A percentile compares a stretch with the other conserved stretches of the same genome.
These are phyloP conservation scores for Ligdia adustata DNA, from an alignment of 2,888 invertebrate genomes.

Conservation along the genomic window DNA sequence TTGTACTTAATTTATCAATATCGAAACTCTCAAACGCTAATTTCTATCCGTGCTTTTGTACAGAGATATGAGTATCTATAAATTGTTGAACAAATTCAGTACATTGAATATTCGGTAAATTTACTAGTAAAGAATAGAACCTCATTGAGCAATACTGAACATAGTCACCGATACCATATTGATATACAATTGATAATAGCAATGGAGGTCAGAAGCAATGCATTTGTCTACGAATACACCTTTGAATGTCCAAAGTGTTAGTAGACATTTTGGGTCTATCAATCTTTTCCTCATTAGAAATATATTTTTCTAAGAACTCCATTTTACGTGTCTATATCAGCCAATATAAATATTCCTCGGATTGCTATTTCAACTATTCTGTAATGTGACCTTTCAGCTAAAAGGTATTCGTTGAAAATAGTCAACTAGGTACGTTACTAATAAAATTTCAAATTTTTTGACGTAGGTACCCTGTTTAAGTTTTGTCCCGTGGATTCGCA, in stretches of 20 bases:
- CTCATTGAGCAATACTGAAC: constrained; percentile 48
- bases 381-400: constrained; percentile 6
- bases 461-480: constrained; percentile 44
- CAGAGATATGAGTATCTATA: constrained; percentile 48
- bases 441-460: constrained; percentile 57
- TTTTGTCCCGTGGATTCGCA: constrained; percentile 15
- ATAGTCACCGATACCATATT: constrained; percentile 53
- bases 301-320: constrained; percentile 47
- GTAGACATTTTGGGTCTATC: constrained; percentile 36
- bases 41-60: constrained; percentile 54
- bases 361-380: constrained; percentile 30
- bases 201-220: constrained; percentile 49
- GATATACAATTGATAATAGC: constrained; percentile 39
- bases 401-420: constrained; percentile 41
- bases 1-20: constrained; percentile 37
- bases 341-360: constrained; percentile 50
- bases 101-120: constrained; percentile 42
- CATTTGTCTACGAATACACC: constrained; percentile 48
- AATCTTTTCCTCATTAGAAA: constrained; percentile 46
- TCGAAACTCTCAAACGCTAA: constrained; percentile 49
- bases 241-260: constrained; percentile 39
- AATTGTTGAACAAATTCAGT: constrained; percentile 45
- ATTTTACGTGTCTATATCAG: constrained; percentile 41
- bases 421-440: constrained; percentile 47
- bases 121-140: constrained; percentile 43